phyloP scores from a whole-genome alignment of 2,888 invertebrate genomes.

The Agrilus biguttatus region DNA sequence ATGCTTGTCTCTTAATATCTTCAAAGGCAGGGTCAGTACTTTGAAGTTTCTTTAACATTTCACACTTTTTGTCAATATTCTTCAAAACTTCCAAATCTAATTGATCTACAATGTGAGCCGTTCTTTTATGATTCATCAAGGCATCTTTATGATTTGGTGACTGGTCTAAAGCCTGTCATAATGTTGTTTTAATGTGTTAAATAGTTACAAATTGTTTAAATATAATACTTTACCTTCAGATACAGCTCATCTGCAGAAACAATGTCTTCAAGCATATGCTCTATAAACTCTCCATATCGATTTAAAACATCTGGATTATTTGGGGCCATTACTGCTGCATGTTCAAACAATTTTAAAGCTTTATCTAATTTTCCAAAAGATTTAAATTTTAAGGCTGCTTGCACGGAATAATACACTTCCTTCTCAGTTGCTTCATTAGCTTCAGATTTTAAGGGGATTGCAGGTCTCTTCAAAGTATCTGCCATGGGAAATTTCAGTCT shows the following conservation, averaged over 20 bases:
- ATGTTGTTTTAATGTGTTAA: neutral
- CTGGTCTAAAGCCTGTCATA: slow-evolving; percentile 51
- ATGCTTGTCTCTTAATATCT: slow-evolving; percentile 86
- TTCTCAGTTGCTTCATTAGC: slow-evolving; percentile 28
- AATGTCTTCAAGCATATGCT: slow-evolving; percentile 70
- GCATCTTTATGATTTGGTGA: slow-evolving; percentile 75
- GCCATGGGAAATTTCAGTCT: slow-evolving; percentile 15
- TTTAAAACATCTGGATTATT: slow-evolving; percentile 84
- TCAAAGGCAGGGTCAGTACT: slow-evolving; percentile 65
- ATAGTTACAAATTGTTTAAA: neutral
- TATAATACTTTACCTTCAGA: slow-evolving; percentile 40
- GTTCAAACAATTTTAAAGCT: slow-evolving; percentile 74
- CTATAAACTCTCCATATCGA: slow-evolving; percentile 85
- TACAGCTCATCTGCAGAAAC: slow-evolving; percentile 85
- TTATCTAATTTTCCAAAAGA: slow-evolving; percentile 69
- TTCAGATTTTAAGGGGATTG: slow-evolving; percentile 3
- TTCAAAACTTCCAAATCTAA: slow-evolving; percentile 67
- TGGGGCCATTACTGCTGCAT: slow-evolving; percentile 83
- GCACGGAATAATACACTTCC: slow-evolving; percentile 75
- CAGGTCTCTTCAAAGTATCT: slow-evolving; percentile 5
- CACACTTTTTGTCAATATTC: slow-evolving; percentile 72
- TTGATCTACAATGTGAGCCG: slow-evolving; percentile 78
- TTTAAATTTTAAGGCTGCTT: slow-evolving; percentile 76
- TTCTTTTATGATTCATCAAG: slow-evolving; percentile 65
- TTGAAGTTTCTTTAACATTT: slow-evolving; percentile 61